Percentiles rank a stretch among this genome's conserved stretches.
These are phyloP conservation scores for Cynopterus brachyotis DNA, from an alignment of 2,113 vertebrate species.

Conservation along the genomic window DNA sequence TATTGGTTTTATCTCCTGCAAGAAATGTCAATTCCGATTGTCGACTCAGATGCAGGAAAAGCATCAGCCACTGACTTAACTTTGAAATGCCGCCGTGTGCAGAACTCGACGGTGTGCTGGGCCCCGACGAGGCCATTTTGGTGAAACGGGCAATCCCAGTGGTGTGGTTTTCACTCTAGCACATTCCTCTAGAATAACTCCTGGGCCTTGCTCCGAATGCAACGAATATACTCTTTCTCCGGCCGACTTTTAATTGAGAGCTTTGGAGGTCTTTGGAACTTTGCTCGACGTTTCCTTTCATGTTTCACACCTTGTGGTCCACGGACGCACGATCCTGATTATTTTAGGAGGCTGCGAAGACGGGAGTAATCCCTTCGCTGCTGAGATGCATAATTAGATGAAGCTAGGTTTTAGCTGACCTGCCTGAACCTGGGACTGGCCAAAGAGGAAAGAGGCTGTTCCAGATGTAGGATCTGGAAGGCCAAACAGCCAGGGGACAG, in stretches of 20 bases:
- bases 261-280: conserved; percentile 22
- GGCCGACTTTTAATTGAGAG: neutral
- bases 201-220: neutral
- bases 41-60: neutral
- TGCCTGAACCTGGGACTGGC: neutral
- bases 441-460: neutral
- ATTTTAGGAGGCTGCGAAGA: neutral
- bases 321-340: neutral
- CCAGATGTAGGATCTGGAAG: neutral
- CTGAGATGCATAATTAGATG: neutral
- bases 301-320: neutral
- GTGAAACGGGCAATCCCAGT: neutral
- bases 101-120: neutral
- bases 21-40: neutral
- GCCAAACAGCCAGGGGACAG: neutral
- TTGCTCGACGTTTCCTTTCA: conserved; percentile 4
- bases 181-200: neutral
- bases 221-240: neutral
- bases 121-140: neutral
- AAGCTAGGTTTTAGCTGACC: neutral
- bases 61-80: neutral
- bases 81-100: neutral
- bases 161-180: neutral
- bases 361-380: neutral
- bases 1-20: neutral